Evolutionary conservation across 37 sponge, comb jelly and placozoan species (phyloP), one percentile per base, ranked within the genome.

Genomic region (Cliona cf. orientalis): DNA sequence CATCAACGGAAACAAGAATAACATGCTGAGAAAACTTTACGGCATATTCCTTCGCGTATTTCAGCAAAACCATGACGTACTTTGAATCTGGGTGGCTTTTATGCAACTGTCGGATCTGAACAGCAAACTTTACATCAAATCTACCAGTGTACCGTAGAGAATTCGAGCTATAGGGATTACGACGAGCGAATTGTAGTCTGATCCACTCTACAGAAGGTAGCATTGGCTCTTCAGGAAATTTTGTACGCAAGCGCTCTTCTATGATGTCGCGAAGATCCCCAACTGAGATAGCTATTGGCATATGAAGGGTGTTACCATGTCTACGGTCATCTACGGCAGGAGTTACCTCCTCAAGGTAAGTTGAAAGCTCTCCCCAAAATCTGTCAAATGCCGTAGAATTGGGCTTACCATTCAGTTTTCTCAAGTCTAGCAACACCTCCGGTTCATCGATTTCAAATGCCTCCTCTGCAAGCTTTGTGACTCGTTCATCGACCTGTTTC

Each of bases 241-340:
- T 80, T 17, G 23, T 21, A 26, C 29, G 49, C 58, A 67, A 46
- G 14, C 69, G 69, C 29, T 49, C 57, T 49, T 33, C 42, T 4
- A 80, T 68, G 3, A 80, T 46, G 7, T 80, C 80, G 9, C 59
- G 5, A 23, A 80, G 70, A 22, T 80, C 44, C 9, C 80, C 21
- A 67, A 80, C 70, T 55, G 69, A 80, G 37, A 80, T 60, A 33
- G 80, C 80, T 1, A 80, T 37, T 35, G 80, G 80, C 70, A 80
- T 80, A 26, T 80, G 58, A 34, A 68, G 23, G 9, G 39, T 25
- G 29, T 80, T 62, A 7, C 66, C 80, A 80, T 68, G 80, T 32
- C 80, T 67, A 22, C 70, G 36, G n/a, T 80, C 80, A 56, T 80
- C 58, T 37, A 64, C 65, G 55, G 69, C 80, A 37, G 59, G 70